Evolutionary conservation across 1,140 invertebrate genomes (phyloP).

Genomic region (Ditylenchus dipsaci): DNA sequence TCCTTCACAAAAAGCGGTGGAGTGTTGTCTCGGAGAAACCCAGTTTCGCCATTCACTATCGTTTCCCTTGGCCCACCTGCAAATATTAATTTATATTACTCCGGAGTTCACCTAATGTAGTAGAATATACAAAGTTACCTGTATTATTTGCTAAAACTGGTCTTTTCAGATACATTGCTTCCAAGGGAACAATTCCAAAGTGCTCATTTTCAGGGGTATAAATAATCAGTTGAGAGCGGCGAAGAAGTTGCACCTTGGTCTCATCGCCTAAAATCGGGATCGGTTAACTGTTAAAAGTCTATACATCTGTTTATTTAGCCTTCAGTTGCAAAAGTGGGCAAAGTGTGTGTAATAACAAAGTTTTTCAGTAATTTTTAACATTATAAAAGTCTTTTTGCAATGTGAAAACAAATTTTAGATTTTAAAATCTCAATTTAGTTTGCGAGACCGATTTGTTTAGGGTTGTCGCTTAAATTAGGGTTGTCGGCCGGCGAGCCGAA

Average conservation of each 20-base stretch:
- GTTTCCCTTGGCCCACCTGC: slow-evolving; percentile 90
- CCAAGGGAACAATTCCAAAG: slow-evolving; percentile 98
- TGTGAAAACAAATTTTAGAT: no score
- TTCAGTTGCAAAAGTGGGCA: no score
- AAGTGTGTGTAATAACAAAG: no score
- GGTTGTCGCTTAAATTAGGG: no score
- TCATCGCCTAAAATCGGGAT: slow-evolving; percentile 70
- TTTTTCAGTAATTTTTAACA: no score
- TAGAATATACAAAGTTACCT: background rate
- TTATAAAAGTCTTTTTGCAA: no score
- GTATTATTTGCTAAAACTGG: slow-evolving; percentile 85
- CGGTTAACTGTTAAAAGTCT: background rate
- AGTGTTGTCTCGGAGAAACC: slow-evolving; percentile 70
- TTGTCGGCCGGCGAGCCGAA: no score
- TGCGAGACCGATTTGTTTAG: no score
- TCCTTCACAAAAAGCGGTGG: slow-evolving; percentile 71
- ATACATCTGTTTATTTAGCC: no score
- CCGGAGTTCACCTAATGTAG: no score
- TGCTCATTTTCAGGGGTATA: slow-evolving; percentile 96
- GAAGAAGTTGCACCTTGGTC: slow-evolving; percentile 72
- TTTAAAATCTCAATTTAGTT: no score
- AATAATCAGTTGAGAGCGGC: slow-evolving; percentile 69
- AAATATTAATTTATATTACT: slow-evolving; percentile 52
- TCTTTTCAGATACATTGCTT: slow-evolving; percentile 88
- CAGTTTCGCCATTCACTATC: slow-evolving; percentile 77